Conservation (phyloP, 2,113 vertebrate genomes). For the Cariama cristata region DNA sequence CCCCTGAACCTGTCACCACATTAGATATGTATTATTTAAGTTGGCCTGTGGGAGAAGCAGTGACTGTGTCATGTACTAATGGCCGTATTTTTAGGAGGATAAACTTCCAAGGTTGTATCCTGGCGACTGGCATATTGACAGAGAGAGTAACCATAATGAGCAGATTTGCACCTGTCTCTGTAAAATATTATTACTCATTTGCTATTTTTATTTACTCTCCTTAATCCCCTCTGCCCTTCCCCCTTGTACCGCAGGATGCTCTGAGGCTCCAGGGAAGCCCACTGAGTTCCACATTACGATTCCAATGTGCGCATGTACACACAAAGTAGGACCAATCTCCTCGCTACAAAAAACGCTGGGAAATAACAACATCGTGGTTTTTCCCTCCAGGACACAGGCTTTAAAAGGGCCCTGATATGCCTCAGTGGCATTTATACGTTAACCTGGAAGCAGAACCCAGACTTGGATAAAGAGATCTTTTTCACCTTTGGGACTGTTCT, state of each 20-base stretch:
- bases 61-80: neutral
- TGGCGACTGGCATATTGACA: neutral
- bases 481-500: neutral
- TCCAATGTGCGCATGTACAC: neutral
- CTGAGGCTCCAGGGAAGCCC: neutral
- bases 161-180: neutral
- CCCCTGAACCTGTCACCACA: neutral
- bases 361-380: neutral
- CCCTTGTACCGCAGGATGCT: neutral
- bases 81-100: neutral
- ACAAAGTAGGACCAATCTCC: neutral
- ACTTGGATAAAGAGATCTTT: neutral
- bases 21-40: constrained; percentile 34
- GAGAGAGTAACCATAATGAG: rapidly evolving
- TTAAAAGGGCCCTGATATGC: neutral
- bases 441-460: neutral
- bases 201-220: neutral
- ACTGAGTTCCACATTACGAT: rapidly evolving
- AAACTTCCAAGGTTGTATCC: neutral
- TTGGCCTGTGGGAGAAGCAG: neutral
- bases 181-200: neutral
- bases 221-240: neutral
- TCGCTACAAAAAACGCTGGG: neutral
- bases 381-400: neutral
- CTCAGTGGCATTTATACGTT: neutral